These are phyloP conservation scores for Pseudomyrmex gracilis DNA, from an alignment of 1,140 invertebrate genomes.

Conservation along the genomic window DNA sequence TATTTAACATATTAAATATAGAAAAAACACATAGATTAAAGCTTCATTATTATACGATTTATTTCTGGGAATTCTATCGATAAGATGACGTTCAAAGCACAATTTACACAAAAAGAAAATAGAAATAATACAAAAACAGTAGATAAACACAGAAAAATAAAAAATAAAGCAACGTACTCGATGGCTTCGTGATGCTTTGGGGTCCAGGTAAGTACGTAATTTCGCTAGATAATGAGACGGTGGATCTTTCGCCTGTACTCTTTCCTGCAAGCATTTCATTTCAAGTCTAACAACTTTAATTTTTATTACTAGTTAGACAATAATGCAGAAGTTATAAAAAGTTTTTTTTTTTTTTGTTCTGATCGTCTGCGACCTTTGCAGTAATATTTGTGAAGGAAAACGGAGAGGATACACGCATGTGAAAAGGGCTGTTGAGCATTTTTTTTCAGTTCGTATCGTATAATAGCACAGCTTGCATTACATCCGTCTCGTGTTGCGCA, in stretches of 20 bases:
- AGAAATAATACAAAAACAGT: not conserved
- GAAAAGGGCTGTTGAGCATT: conserved; percentile 73
- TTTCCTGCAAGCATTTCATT: conserved; percentile 89
- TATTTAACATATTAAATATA: no score
- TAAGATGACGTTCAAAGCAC: not conserved
- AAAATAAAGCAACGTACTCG: conserved; percentile 88
- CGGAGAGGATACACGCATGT: not conserved
- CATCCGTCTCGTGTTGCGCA: conserved; percentile 82
- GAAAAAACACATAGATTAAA: no score
- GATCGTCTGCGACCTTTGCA: not conserved
- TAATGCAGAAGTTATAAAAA: not conserved
- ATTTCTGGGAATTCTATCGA: not conserved
- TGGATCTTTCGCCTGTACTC: conserved; percentile 98
- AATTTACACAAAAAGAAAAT: conserved; percentile 26
- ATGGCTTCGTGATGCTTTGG: conserved; percentile 97
- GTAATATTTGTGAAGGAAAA: conserved; percentile 15
- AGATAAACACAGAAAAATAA: conserved; percentile 40
- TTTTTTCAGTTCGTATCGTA: conserved; percentile 77
- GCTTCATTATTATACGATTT: no score
- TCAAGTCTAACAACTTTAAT: not conserved
- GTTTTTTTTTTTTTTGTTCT: not conserved
- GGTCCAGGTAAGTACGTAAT: conserved; percentile 97
- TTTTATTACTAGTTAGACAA: not conserved
- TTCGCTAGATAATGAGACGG: conserved; percentile 98
- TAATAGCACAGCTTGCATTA: conserved; percentile 83